phyloP scores from a whole-genome alignment of 2,888 invertebrate species.

The Sphinx pinastri region DNA sequence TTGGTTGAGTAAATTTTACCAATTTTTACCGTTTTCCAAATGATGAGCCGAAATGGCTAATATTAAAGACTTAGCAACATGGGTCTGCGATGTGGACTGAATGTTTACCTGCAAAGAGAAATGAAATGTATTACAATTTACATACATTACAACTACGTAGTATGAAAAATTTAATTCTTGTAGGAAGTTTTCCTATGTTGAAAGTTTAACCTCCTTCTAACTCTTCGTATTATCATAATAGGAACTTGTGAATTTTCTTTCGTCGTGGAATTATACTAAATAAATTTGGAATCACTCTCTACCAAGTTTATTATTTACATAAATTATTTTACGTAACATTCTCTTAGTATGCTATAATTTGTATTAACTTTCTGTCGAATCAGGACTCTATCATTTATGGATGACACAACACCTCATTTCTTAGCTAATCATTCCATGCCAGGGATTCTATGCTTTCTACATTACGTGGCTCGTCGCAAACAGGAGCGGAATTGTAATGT shows the following conservation, averaged over 20 bases:
- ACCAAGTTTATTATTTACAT: no score
- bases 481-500: conserved; percentile 26
- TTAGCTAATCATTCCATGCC: not conserved
- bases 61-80: no score
- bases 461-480: conserved; percentile 8
- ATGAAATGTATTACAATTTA: not conserved
- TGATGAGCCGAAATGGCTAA: no score
- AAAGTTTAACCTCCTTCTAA: not conserved
- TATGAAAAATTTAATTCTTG: not conserved
- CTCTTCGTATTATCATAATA: not conserved
- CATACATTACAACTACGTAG: not conserved
- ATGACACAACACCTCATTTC: not conserved
- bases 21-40: not conserved
- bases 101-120: conserved; percentile 5
- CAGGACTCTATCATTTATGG: not conserved
- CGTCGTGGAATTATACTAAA: not conserved
- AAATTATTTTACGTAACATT: no score
- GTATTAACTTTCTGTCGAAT: no score
- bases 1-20: no score
- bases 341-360: no score
- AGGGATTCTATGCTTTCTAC: conserved; percentile 11
- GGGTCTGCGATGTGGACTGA: not conserved
- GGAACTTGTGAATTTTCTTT: not conserved
- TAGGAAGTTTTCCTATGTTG: not conserved
- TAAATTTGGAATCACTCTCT: not conserved